Base-by-base conservation (phyloP, 2,797 vertebrate genomes). In the Takifugu ocellatus region DNA sequence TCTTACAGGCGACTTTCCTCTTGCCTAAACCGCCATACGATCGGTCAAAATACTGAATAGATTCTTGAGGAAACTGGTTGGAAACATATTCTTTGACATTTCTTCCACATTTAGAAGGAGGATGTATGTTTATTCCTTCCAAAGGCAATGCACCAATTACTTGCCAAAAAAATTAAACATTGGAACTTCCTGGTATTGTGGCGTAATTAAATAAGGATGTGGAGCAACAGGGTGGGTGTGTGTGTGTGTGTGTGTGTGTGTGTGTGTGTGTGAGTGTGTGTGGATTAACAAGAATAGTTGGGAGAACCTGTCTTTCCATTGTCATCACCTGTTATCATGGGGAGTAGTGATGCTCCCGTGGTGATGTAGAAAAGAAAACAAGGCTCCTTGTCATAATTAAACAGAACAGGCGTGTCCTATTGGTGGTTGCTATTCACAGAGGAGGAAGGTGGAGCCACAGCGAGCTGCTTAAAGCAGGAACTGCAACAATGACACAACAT, bases 401-500 rank as follows among this genome's bases (percentile, higher is more conserved):
- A 15, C 12, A 5, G 12, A 2, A 1, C 11, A 51, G 79, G 62
- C 0, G 59, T 72, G 61, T 45, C 51, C 24, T 3, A 12, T 17
- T 3, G 9, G 10, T 24, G 69, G 31, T 54, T 56, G 39, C 45
- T n/a, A 53, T 45, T 56, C 5, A 44, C 46, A 51, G n/a, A 11
- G 0, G 31, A 33, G 0, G 9, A 21, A 60, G 79, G 66, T 33
- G 70, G 77, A 49, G 63, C 44, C 36, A 33, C 0, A 21, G 31
- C 31, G 5, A 26, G 5, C 21, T 10, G 3, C 16, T 15, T 47
- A 1, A 36, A 39, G 2, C 31, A 5, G 14, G 3, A 61, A 11
- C 3, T 0, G 3, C 10, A 56, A 63, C 49, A 44, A n/a, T 16
- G 7, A 42, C 16, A 39, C 5, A 63, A 39, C 3, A 61, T 50